Evolutionary conservation across 2,888 invertebrate genomes (phyloP), one percentile per base, ranked within the genome.

Genomic region (Apotomis capreana): DNA sequence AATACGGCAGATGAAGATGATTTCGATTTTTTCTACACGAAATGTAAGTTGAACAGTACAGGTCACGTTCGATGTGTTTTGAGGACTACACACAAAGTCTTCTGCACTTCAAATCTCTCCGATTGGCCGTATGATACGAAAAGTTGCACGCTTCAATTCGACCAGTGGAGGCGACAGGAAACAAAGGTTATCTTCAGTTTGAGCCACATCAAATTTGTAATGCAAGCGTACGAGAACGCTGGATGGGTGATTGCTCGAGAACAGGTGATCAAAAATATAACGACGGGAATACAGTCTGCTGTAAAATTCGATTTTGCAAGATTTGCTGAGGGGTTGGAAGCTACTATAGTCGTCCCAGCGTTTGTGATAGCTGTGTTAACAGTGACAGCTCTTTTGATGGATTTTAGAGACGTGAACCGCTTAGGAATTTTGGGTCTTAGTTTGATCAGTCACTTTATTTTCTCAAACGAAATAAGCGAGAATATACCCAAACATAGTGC

Each of bases 361-460:
- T 58, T 68, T 54, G 72, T 72, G 5, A 6, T 72, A 6, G 62
- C 62, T 26, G 13, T 44, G 44, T 5, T 72, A 12, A 72, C 72
- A 15, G 46, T 63, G 13, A 37, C 63, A 13, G 9, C 57, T 13
- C 15, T 72, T 5, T 8, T 68, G 1, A 12, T 71, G 57, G 62
- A 68, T 44, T 63, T 46, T 49, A 72, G 52, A 54, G 15, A 54
- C 13, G n/a, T 72, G 12, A 61, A 46, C 8, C 79, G 89, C 3
- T 69, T 86, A 3, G 58, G 70, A 5, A 40, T 89, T 0, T 13
- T 77, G 0, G 79, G 77, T 70, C 84, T 87, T 4, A 84, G 82
- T 71, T 57, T 88, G 4, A 59, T 83, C 0, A 76, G 79, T 1
- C 86, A 89, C 75, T 74, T 74, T 36, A 80, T 83, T 54, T 52